Evolutionary conservation across 2,797 vertebrate genomes (phyloP).

Genomic region (Myotis vivesi): DNA sequence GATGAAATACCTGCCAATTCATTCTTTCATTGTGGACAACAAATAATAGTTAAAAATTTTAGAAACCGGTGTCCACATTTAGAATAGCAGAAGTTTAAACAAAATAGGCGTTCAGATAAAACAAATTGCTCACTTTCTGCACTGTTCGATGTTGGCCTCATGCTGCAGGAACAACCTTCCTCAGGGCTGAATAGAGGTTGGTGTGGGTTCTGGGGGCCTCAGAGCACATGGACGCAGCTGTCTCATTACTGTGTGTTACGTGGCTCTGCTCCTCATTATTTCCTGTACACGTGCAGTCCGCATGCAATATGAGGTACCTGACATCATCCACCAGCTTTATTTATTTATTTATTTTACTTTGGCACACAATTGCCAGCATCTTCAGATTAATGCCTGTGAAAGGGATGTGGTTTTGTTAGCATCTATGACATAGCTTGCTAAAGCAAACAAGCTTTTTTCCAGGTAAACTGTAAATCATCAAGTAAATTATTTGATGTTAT

Average conservation of each 20-base stretch:
- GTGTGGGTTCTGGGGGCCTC: not conserved
- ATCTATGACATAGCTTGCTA: not conserved
- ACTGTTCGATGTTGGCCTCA: not conserved
- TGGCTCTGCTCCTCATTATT: not conserved
- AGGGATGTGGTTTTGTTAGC: not conserved
- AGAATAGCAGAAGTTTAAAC: not conserved
- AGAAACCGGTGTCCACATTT: not conserved
- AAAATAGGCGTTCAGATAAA: not conserved
- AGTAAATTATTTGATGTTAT: not conserved
- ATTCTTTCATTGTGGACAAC: not conserved
- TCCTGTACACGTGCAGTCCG: not conserved
- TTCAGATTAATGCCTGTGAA: not conserved
- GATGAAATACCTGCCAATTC: not conserved
- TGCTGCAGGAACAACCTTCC: not conserved
- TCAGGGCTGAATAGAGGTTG: fast-evolving
- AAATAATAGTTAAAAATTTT: not conserved
- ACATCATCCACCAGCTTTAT: too few relatives aligned
- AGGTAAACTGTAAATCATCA: not conserved
- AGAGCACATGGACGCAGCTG: fast-evolving
- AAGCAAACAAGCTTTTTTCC: not conserved
- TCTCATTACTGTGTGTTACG: fast-evolving
- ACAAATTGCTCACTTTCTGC: not conserved
- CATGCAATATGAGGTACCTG: not conserved
- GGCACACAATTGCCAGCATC: not conserved
- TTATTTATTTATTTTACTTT: not conserved